A percentile compares a stretch with the other conserved stretches of the same genome.
Evolutionary conservation across 2,888 invertebrate genomes (phyloP).

Genomic region (Tenthredo amoena): DNA sequence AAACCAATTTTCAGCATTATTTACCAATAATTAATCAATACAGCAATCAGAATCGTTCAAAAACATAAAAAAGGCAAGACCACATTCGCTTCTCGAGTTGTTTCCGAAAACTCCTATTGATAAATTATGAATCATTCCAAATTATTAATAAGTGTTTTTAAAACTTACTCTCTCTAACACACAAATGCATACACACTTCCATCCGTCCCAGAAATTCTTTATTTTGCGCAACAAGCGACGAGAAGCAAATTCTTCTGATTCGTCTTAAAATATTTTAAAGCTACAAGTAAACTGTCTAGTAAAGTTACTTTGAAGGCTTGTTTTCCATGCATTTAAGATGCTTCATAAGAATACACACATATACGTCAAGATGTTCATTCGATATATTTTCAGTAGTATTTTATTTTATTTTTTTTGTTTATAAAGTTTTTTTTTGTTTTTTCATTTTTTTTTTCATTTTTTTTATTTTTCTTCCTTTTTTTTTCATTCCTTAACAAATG

Average conservation of each 20-base stretch:
- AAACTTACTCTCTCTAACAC: background rate
- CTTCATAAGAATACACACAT: background rate
- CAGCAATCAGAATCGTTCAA: background rate
- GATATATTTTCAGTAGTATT: background rate
- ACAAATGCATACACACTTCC: background rate
- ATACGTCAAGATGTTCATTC: background rate
- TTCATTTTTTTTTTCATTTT: background rate
- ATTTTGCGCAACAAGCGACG: background rate
- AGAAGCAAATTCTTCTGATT: background rate
- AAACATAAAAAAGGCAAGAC: background rate
- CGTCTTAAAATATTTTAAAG: background rate
- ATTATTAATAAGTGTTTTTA: background rate
- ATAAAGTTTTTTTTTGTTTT: background rate
- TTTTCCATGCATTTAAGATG: slow-evolving; percentile 26
- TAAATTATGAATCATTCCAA: background rate
- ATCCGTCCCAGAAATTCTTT: background rate
- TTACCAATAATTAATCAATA: background rate
- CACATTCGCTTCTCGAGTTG: background rate
- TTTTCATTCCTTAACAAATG: background rate
- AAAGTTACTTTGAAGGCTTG: background rate
- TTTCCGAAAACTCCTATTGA: background rate
- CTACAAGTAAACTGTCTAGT: background rate
- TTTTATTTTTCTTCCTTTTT: background rate
- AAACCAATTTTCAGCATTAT: background rate
- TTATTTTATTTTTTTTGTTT: background rate